phyloP scores from a whole-genome alignment of 2,888 invertebrate species.

The Leistus spinibarbis region DNA sequence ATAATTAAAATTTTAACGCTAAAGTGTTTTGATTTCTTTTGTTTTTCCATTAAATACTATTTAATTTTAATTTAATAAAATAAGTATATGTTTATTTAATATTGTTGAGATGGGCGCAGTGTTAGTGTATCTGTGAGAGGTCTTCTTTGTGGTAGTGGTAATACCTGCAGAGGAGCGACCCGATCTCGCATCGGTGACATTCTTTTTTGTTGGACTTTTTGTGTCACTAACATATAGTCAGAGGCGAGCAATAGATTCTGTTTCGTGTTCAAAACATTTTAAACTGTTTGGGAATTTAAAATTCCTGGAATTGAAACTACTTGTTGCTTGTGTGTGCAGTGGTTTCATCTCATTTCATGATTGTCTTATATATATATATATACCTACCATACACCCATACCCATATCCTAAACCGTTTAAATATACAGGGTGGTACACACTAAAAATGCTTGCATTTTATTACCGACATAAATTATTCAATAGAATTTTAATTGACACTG shows the following conservation, averaged over 20 bases:
- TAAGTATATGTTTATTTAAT: too few relatives aligned
- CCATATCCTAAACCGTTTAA: neutral
- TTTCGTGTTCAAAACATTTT: constrained; percentile 58
- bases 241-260: constrained; percentile 56
- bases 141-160: neutral
- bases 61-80: too few relatives aligned
- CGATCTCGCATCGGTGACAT: constrained; percentile 32
- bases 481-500: neutral
- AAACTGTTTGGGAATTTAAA: constrained; percentile 57
- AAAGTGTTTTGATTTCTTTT: too few relatives aligned
- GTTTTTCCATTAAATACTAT: too few relatives aligned
- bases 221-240: constrained; percentile 52
- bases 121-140: too few relatives aligned
- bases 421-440: constrained; percentile 1
- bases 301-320: constrained; percentile 57
- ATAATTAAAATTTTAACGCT: too few relatives aligned
- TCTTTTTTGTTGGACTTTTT: constrained; percentile 38
- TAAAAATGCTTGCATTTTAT: neutral
- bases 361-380: neutral
- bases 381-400: too few relatives aligned
- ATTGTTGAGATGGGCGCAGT: too few relatives aligned
- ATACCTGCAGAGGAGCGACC: neutral
- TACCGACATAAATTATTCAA: neutral
- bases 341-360: constrained; percentile 25
- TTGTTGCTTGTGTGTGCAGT: constrained; percentile 50